Evolutionary conservation across 2,888 invertebrate genomes (phyloP).

Genomic region (Macrophya annulata): DNA sequence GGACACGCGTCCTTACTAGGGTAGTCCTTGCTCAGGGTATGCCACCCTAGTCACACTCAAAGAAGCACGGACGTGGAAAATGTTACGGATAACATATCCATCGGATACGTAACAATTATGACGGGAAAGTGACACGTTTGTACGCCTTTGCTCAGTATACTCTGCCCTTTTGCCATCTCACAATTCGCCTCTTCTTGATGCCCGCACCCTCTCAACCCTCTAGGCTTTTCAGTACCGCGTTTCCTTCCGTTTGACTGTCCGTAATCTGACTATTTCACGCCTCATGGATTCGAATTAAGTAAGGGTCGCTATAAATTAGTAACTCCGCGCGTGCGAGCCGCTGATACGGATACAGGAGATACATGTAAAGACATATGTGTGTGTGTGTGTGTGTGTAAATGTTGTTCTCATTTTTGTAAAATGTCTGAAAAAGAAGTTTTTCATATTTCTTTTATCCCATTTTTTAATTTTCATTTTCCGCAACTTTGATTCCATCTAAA

Average conservation of each 20-base stretch:
- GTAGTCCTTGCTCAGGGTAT: conserved; percentile 16
- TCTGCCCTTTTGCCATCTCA: not conserved
- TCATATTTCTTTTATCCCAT: not conserved
- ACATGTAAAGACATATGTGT: not conserved
- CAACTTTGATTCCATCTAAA: no score
- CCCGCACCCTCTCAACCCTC: not conserved
- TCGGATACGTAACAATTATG: conserved; percentile 71
- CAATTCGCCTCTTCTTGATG: not conserved
- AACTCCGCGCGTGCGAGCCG: conserved; percentile 1
- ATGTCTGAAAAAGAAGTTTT: not conserved
- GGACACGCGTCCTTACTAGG: conserved; percentile 46
- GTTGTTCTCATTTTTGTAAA: not conserved
- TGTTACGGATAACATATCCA: conserved; percentile 67
- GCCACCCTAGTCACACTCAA: conserved; percentile 54
- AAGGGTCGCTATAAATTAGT: conserved; percentile 45
- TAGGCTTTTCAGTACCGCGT: not conserved
- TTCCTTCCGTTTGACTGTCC: conserved; percentile 41
- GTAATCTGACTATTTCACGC: conserved; percentile 56
- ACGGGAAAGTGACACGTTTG: conserved; percentile 59
- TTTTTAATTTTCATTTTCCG: no score
- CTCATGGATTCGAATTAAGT: conserved; percentile 34
- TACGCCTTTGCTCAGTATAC: conserved; percentile 5
- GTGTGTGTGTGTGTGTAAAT: not conserved
- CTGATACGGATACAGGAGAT: conserved; percentile 9
- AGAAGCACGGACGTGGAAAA: conserved; percentile 70